These are phyloP conservation scores for Leptura quadrifasciata DNA, from an alignment of 2,888 invertebrate species.

Conservation along the genomic window DNA sequence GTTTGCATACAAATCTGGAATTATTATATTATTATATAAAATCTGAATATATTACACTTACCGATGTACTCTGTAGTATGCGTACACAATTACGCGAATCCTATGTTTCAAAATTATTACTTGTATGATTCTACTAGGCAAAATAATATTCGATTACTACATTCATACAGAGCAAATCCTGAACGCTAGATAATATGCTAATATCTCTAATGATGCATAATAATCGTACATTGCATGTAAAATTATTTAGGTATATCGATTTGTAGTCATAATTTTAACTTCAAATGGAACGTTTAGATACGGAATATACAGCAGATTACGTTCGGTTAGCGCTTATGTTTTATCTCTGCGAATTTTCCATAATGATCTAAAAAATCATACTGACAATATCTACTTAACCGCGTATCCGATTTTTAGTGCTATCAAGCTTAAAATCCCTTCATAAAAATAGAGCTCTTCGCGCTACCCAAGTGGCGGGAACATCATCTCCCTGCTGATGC, in stretches of 20 bases:
- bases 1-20: no score
- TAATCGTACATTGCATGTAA: not conserved
- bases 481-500: conserved; percentile 37
- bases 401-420: conserved; percentile 33
- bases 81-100: not conserved
- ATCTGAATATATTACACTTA: no score
- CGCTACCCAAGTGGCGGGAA: conserved; percentile 25
- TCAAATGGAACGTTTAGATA: not conserved
- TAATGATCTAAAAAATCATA: conserved; percentile 20
- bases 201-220: not conserved
- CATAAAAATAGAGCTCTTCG: conserved; percentile 30
- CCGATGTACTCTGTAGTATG: no score
- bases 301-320: not conserved
- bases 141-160: not conserved
- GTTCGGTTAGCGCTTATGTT: not conserved
- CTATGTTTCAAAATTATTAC: not conserved
- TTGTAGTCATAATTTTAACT: not conserved
- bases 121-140: not conserved
- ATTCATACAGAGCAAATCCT: not conserved
- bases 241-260: not conserved
- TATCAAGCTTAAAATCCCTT: conserved; percentile 28
- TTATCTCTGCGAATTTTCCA: not conserved
- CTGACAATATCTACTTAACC: conserved; percentile 27
- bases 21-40: no score
- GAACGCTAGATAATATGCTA: not conserved